Evolutionary conservation across 2,113 vertebrate genomes (phyloP), one percentile per base, ranked within the genome.

Genomic region (Capra hircus): DNA sequence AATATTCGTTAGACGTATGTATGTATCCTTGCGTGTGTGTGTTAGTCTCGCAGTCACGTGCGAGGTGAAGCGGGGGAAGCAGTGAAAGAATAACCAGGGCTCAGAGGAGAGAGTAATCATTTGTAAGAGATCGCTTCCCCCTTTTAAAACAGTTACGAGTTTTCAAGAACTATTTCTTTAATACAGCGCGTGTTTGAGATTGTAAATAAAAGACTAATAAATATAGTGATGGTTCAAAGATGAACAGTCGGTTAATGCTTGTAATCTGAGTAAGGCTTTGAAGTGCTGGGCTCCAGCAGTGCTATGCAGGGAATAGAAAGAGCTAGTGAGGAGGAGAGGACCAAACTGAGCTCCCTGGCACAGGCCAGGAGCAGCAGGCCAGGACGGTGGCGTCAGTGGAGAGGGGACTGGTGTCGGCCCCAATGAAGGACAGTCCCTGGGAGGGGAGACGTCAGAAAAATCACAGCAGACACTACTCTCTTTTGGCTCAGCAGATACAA

Each of bases 351-450:
- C 43, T 74, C 40, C 52, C 25, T 28, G 6, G 27, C 6, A 10
- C 25, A 16, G 62, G 5, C 23, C 23, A 52, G 9, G 25, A 27
- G 7, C n/a, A 28, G 33, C 17, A 81, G 59, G 4, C 6, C 28
- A 12, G 36, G 36, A 48, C 6, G 2, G 48, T 5, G 7, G 19
- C 3, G 1, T 12, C 17, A 14, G 6, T 21, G 21, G 33, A 67
- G 27, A 71, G 10, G 3, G 14, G 33, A n/a, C 15, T 1, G 9
- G 71, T 3, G 3, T 57, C 0, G 17, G 27, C n/a, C 5, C 40
- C 67, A 81, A 28, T 33, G 33, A 90, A 2, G 15, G 7, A 50
- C 40, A n/a, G 7, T 30, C 12, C 48, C 8, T 3, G 10, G 50
- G 50, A 33, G 25, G 3, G 3, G 11, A 64, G 15, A 36, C 4